These are phyloP conservation scores for Drosophila santomea DNA, from an alignment of 1,140 invertebrate genomes.

Conservation along the genomic window DNA sequence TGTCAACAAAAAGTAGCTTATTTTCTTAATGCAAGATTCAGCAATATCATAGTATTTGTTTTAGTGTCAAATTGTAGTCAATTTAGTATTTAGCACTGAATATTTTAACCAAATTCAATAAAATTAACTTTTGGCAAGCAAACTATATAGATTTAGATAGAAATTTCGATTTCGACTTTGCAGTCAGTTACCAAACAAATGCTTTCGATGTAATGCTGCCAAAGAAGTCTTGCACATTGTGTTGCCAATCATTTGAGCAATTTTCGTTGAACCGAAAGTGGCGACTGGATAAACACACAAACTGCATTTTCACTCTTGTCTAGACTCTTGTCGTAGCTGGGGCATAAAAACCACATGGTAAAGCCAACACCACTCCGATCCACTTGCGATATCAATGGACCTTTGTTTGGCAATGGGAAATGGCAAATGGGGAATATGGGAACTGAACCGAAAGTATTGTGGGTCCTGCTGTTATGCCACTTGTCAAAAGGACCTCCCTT, in stretches of 20 bases:
- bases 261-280: conserved; percentile 8
- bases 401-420: conserved; percentile 6
- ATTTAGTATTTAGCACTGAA: neutral
- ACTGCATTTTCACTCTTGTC: conserved; percentile 45
- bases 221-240: conserved; percentile 1
- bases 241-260: conserved; percentile 9
- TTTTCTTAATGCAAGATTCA: too few species aligned
- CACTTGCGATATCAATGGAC: conserved; percentile 35
- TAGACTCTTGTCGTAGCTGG: conserved; percentile 32
- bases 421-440: conserved; percentile 18
- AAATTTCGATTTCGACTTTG: neutral
- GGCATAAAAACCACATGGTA: conserved; percentile 22
- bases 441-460: conserved; percentile 18
- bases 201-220: neutral
- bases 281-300: conserved; percentile 15
- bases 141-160: neutral
- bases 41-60: too few species aligned
- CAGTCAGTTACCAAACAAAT: conserved; percentile 14
- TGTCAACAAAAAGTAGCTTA: too few species aligned
- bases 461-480: conserved; percentile 20
- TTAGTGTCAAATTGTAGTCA: neutral
- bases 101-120: neutral
- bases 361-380: conserved; percentile 6
- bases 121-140: neutral
- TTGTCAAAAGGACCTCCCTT: conserved; percentile 7